Percentiles rank a stretch among this genome's conserved stretches.
Evolutionary conservation across 2,113 vertebrate species (phyloP).

Genomic region (Otus sunia): DNA sequence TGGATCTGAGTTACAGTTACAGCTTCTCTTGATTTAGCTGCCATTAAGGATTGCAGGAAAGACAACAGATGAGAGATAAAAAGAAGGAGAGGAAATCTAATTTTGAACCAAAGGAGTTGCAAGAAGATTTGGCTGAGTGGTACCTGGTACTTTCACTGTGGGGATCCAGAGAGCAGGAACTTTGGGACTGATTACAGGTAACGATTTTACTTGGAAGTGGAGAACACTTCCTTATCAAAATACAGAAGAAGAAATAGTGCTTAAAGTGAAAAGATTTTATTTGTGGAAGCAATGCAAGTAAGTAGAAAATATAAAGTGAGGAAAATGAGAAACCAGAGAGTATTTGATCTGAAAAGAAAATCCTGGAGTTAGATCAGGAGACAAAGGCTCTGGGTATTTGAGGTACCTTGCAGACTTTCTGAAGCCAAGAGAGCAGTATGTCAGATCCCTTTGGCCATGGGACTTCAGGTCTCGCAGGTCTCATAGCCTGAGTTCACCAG

Average conservation of each 20-base stretch:
- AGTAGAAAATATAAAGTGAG: neutral
- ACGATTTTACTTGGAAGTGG: accelerated
- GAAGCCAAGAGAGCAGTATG: accelerated
- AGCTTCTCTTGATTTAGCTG: neutral
- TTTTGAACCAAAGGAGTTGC: neutral
- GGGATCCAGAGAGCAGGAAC: neutral
- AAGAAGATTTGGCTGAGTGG: neutral
- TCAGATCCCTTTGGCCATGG: neutral
- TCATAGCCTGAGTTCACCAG: neutral
- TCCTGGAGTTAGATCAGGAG: neutral
- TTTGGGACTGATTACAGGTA: neutral
- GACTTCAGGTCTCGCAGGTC: neutral
- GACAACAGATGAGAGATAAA: neutral
- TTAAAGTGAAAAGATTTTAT: neutral
- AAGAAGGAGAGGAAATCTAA: neutral
- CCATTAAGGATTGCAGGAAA: neutral
- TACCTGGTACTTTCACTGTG: neutral
- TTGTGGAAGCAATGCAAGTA: neutral
- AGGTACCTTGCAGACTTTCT: neutral
- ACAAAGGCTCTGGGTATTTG: neutral
- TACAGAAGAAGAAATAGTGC: neutral
- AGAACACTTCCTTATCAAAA: neutral
- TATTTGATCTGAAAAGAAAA: neutral
- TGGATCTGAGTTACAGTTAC: neutral
- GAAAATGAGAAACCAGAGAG: neutral